Base-by-base conservation (phyloP, 2,888 invertebrate species). In the Aleiodes leptofemur region DNA sequence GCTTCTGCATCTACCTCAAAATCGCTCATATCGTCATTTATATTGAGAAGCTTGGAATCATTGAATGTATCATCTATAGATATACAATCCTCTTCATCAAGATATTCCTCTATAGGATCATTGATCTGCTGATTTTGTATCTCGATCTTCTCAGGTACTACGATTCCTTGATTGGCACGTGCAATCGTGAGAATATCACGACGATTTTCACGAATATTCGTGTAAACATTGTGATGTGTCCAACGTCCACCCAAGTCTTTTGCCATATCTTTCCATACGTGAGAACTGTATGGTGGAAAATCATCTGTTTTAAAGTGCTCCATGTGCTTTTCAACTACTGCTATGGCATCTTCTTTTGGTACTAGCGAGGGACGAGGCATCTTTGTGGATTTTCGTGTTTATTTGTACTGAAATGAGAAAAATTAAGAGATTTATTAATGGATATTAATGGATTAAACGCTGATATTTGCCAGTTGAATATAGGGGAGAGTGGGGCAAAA, bases 1-100 rank as follows among this genome's bases (percentile, higher is more conserved):
- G 64, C 64, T 16, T 64, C 64, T 9, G 16, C 64, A 11, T 64
- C 80, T 73, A 69, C 11, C 73, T 1, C 76, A 71, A 68, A 59
- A 5, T 64, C 64, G 4, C 64, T 64, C 64, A 64, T 11, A 11
- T 64, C 64, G 9, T 64, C 64, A 13, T 8, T 43, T 16, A 61
- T 3, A 6, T 61, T 61, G 2, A 43, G 16, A 9, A 48, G 23
- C 43, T 56, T 53, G 9, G 66, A 64, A 13, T 43, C 43, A 5
- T 66, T 38, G 29, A 38, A 72, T 13, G 64, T 43, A n/a, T 72
- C 64, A 13, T 50, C 51, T 9, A 66, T 23, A 1, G 53, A 9
- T 0, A 72, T 7, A 0, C 29, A 34, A 5, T 61, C 11, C 0
- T 53, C 48, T 29, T 55, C 56, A 3, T 64, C 43, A 6, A 34